Evolutionary conservation across 2,113 vertebrate genomes (phyloP), one percentile per base, ranked within the genome.

Genomic region (Merops nubicus): DNA sequence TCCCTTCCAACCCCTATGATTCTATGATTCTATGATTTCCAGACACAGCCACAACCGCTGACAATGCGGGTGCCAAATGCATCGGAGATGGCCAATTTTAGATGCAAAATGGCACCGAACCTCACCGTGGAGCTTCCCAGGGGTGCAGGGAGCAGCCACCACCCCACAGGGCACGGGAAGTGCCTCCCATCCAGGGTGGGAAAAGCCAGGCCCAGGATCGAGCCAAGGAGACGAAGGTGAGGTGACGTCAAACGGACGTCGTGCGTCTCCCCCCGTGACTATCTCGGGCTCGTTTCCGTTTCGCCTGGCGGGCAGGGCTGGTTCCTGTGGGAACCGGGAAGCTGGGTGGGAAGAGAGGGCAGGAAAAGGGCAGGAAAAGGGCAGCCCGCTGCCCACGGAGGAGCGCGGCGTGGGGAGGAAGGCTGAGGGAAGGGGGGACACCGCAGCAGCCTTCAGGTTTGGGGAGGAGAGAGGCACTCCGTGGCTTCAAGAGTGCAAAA

Each of bases 261-360:
- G 96, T 89, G 54, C 78, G 60, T 76, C 53, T 47, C 54, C 36
- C 15, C 31, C n/a, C 43, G 45, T 92, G 65, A 63, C 85, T 97
- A 97, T 98, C 97, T 96, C 45, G 11, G 90, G 87, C 54, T 17
- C 0, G 16, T 95, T 98, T 98, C 97, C 96, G 88, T 63, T 87
- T 56, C 15, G 87, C 87, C 84, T 14, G 54, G 54, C 19, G 91
- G 94, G 96, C 97, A 97, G 8, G 50, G 89, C 62, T 11, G n/a
- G 97, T 97, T 98, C 97, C 98, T 98, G 98, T 98, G 98, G 98
- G 98, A 98, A 98, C 89, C 29, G 75, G 97, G 96, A 97, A 96
- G 90, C 79, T 22, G 82, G 93, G 88, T 0, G 70, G 97, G 97
- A 98, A 98, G 96, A 97, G 91, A 76, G 74, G 85, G 76, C 92